Base-by-base conservation (phyloP, 2,797 vertebrate species). In the Champsocephalus gunnari region DNA sequence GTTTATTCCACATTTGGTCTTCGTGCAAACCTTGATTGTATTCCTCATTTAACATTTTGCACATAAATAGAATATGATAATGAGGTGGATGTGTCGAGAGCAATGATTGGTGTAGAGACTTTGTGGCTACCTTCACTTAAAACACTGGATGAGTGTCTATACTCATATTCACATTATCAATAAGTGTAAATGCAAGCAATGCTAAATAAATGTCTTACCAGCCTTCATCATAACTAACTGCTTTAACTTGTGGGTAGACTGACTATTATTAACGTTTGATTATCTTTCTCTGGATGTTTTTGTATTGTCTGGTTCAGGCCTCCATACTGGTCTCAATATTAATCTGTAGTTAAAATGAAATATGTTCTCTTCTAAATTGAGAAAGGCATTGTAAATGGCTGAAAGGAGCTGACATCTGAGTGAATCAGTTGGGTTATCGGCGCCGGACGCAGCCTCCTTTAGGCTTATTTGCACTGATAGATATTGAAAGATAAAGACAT, bases 401-500 rank as follows among this genome's bases (percentile, higher is more conserved):
- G 61, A 75, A 74, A 73, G 67, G 65, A 66, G 61, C 73, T 75
- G 19, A 58, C 50, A 73, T 54, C 9, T 59, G 72, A 67, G 45
- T 72, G 16, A 63, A 86, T 89, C 58, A 72, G 47, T 78, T 68
- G 13, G 82, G 82, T 92, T 89, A 93, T 93, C 91, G 73, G 75
- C 71, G 71, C 59, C 75, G 89, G 91, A 92, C 79, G 83, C 80
- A 38, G 75, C 74, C 85, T 88, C 86, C 84, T 88, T 87, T 90
- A 80, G 88, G 80, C 88, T 80, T 80, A 92, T 92, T 91, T 87
- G 79, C 68, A 51, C 79, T 74, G 86, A 90, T 89, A 88, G 81
- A 91, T 87, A 88, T 82, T 91, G 83, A 82, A 75, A 89, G 89
- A 92, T 92, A 88, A 90, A 84, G 78, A 70, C 1, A 5, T 65